Evolutionary conservation across 2,888 invertebrate genomes (phyloP).

Genomic region (Zonitis immaculata): DNA sequence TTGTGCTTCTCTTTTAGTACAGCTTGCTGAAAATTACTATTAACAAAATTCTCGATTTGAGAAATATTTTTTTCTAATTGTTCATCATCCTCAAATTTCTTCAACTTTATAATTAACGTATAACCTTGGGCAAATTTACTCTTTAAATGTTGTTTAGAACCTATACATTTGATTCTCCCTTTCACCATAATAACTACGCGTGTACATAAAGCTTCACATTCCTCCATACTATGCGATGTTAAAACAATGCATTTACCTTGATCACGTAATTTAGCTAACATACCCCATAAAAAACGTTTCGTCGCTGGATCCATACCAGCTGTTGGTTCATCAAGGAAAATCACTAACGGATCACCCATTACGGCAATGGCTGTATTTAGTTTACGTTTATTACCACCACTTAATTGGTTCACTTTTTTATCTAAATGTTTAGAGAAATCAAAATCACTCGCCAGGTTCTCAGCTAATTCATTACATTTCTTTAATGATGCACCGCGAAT

Average conservation of each 20-base stretch:
- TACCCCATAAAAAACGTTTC: slow-evolving; percentile 75
- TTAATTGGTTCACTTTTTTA: slow-evolving; percentile 47
- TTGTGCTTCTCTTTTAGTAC: slow-evolving; percentile 59
- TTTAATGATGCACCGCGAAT: slow-evolving; percentile 47
- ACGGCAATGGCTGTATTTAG: slow-evolving; percentile 54
- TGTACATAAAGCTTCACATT: slow-evolving; percentile 80
- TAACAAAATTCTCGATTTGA: slow-evolving; percentile 23
- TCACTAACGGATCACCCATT: slow-evolving; percentile 53
- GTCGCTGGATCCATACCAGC: slow-evolving; percentile 78
- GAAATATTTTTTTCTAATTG: too few species aligned
- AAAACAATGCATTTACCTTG: slow-evolving; percentile 71
- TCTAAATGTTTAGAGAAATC: slow-evolving; percentile 48
- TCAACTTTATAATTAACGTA: slow-evolving; percentile 47
- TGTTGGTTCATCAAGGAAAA: slow-evolving; percentile 54
- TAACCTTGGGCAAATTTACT: slow-evolving; percentile 68
- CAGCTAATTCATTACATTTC: slow-evolving; percentile 38
- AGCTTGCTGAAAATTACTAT: slow-evolving; percentile 20
- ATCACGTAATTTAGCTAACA: slow-evolving; percentile 62
- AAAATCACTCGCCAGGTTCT: slow-evolving; percentile 45
- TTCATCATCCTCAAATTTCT: slow-evolving; percentile 34
- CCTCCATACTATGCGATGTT: slow-evolving; percentile 85
- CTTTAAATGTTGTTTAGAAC: slow-evolving; percentile 77
- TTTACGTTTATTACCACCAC: slow-evolving; percentile 57
- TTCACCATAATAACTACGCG: slow-evolving; percentile 83
- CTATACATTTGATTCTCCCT: slow-evolving; percentile 73